Evolutionary conservation across 2,888 invertebrate genomes (phyloP).

Genomic region (Volucella bombylans): DNA sequence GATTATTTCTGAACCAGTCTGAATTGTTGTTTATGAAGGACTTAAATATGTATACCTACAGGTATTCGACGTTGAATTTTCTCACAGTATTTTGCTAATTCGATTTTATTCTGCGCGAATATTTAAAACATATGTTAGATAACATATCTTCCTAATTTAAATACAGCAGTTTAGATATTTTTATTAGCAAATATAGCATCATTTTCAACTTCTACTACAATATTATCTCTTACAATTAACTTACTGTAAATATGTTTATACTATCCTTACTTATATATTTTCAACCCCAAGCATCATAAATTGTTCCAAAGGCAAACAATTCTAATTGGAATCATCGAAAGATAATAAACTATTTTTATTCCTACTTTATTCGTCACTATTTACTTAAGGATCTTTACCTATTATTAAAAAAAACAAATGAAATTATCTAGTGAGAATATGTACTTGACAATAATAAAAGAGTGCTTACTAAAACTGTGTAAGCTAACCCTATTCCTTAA

Average conservation of each 20-base stretch:
- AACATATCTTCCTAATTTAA: background rate
- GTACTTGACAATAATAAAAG: constrained; percentile 71
- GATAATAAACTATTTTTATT: background rate
- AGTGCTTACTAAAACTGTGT: constrained; percentile 56
- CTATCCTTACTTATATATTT: constrained; percentile 11
- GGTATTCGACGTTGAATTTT: no score
- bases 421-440: constrained; percentile 59
- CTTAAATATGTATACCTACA: no score
- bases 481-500: constrained; percentile 47
- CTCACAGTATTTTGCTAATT: no score
- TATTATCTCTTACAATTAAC: background rate
- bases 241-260: constrained; percentile 46
- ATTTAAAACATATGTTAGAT: constrained; percentile 3
- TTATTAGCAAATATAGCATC: background rate
- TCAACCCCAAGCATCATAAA: background rate
- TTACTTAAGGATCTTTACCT: constrained; percentile 2
- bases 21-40: no score
- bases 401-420: constrained; percentile 9
- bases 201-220: background rate
- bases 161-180: background rate
- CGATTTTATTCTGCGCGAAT: background rate
- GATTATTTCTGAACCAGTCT: no score
- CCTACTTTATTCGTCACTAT: background rate
- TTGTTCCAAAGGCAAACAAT: background rate
- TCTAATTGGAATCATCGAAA: background rate